Conservation (phyloP, 1,140 invertebrate genomes). For the Drosophila nannoptera region DNA sequence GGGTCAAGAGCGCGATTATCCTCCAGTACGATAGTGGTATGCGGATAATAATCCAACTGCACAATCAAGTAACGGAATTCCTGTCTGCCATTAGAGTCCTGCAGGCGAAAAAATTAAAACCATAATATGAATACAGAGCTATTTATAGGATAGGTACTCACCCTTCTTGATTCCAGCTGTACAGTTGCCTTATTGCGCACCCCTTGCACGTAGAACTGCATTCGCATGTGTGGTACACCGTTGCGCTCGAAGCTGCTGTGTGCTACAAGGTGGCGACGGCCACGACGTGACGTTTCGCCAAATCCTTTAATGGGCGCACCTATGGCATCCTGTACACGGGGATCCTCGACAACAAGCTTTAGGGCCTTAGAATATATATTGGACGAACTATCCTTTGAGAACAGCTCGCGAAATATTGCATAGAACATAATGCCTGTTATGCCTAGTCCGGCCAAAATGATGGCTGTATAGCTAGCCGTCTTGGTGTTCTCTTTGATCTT, state of each 20-base stretch:
- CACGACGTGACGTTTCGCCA: conserved; percentile 89
- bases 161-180: conserved; percentile 91
- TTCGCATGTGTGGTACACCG: conserved; percentile 88
- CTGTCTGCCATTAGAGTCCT: conserved; percentile 88
- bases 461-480: conserved; percentile 88
- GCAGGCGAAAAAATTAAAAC: conserved; percentile 73
- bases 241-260: conserved; percentile 87
- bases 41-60: conserved; percentile 87
- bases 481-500: conserved; percentile 93
- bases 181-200: conserved; percentile 88
- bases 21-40: conserved; percentile 86
- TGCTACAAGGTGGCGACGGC: conserved; percentile 86
- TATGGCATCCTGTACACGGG: conserved; percentile 85
- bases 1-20: conserved; percentile 83
- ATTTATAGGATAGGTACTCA: conserved; percentile 76
- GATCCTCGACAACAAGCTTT: conserved; percentile 84
- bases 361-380: conserved; percentile 90
- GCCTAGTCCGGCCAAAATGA: conserved; percentile 89
- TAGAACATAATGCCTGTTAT: conserved; percentile 90
- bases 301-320: conserved; percentile 93
- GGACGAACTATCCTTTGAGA: conserved; percentile 91
- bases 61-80: conserved; percentile 91
- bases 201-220: conserved; percentile 94
- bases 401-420: conserved; percentile 90
- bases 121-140: neutral